Base-by-base conservation (phyloP, 2,888 invertebrate genomes). In the Rotaria macrura region DNA sequence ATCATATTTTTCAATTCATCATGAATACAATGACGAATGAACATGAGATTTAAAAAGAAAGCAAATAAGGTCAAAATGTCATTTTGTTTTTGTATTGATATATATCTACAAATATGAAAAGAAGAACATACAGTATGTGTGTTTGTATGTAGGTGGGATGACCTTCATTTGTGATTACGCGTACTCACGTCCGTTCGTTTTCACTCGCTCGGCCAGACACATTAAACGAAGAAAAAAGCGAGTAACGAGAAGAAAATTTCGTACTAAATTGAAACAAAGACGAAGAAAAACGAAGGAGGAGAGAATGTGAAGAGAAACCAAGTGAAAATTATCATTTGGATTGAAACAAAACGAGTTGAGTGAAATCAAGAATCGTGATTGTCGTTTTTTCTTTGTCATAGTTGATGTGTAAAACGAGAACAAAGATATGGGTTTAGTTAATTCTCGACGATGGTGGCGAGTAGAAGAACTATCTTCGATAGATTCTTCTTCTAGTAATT, bases 111-210 rank as follows among this genome's bases (percentile, higher is more conserved):
- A 34, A 65, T 65, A 65, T 7, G 29, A 65, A 38, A 34, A 65
- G 65, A 65, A 65, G 65, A 65, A 20, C 65, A 34, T 34, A 34
- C 34, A 65, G 20, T 65, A 65, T 34, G 20, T 2, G 34, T 3
- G 20, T 34, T 5, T 0, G 34, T 34, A 20, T 17, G 49, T 17
- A 4, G 20, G 17, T 17, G 3, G 20, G 17, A 65, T 34, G 65
- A 34, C 65, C 65, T 65, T 65, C 65, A 14, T 65, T 34, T 34
- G 7, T 34, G 65, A 65, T 65, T 65, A 65, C 34, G 65, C 34
- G 34, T 65, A 65, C 65, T 65, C 65, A 65, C 65, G 65, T 65
- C 65, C 65, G 65, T 65, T 65, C 65, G 65, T 65, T 65, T 65
- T 65, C 14, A 34, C 34, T 65, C 65, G 34, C 34, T 65, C 65